Evolutionary conservation across 2,113 vertebrate genomes (phyloP).

Genomic region (Cyprinodon variegatus): DNA sequence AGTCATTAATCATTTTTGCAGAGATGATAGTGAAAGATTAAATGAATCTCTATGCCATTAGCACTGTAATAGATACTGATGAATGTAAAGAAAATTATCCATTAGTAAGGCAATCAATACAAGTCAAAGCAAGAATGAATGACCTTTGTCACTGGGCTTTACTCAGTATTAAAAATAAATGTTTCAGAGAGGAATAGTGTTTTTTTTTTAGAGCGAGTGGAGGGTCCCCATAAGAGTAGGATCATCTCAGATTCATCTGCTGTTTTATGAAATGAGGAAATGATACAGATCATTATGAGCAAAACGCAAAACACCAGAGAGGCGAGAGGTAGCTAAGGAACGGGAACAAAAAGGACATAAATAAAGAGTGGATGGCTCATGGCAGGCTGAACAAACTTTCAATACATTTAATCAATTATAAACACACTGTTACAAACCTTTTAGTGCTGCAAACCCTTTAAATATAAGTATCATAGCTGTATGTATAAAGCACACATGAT

Average conservation of each 20-base stretch:
- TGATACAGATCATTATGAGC: slow-evolving; percentile 51
- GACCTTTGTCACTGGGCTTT: slow-evolving; percentile 31
- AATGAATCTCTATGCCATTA: neutral
- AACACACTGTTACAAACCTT: no score
- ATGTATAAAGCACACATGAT: no score
- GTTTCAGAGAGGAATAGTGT: neutral
- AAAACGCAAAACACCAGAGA: slow-evolving; percentile 15
- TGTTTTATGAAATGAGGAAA: slow-evolving; percentile 36
- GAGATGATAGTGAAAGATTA: neutral
- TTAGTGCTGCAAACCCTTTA: no score
- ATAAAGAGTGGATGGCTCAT: no score
- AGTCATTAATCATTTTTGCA: neutral
- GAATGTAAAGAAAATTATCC: slow-evolving; percentile 11
- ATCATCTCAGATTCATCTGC: slow-evolving; percentile 68
- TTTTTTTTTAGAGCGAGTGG: slow-evolving; percentile 5
- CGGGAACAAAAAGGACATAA: neutral
- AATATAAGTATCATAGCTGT: no score
- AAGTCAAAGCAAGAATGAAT: slow-evolving; percentile 15
- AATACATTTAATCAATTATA: no score
- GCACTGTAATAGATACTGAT: neutral
- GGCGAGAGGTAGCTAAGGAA: slow-evolving; percentile 8
- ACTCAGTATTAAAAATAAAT: slow-evolving; percentile 7
- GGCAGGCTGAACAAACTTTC: no score
- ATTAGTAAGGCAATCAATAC: slow-evolving; percentile 32
- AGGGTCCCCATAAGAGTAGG: slow-evolving; percentile 48